These are phyloP conservation scores for Eupithecia dodoneata DNA, from an alignment of 2,888 invertebrate species.

Conservation along the genomic window DNA sequence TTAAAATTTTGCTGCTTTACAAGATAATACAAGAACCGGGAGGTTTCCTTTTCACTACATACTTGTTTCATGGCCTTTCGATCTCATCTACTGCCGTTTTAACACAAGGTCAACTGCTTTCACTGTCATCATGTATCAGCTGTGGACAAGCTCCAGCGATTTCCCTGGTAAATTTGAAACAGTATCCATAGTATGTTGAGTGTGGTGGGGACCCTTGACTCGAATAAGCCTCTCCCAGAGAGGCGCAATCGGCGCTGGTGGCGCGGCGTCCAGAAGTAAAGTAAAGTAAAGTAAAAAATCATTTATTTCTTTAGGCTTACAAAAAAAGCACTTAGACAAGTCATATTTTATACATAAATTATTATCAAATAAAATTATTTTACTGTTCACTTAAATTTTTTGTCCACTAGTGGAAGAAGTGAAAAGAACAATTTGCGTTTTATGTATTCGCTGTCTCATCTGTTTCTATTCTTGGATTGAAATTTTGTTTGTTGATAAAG, in stretches of 20 bases:
- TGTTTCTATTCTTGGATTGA: too few species aligned
- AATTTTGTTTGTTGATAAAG: too few species aligned
- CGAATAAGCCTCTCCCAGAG: neutral
- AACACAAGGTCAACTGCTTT: conserved; percentile 73
- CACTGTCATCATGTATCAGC: conserved; percentile 51
- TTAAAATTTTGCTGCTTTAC: neutral
- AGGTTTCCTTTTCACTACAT: conserved; percentile 25
- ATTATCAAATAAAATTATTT: too few species aligned
- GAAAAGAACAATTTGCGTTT: too few species aligned
- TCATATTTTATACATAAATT: too few species aligned
- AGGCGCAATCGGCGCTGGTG: neutral
- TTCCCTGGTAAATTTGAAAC: conserved; percentile 27
- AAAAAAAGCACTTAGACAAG: too few species aligned
- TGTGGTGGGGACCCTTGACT: neutral
- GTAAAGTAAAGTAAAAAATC: too few species aligned
- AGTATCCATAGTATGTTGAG: neutral
- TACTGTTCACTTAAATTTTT: too few species aligned
- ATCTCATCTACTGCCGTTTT: conserved; percentile 49
- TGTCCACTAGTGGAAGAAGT: too few species aligned
- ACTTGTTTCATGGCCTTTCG: conserved; percentile 40
- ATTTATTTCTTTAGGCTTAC: too few species aligned
- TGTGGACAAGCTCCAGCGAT: conserved; percentile 11
- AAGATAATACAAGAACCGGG: conserved; percentile 1
- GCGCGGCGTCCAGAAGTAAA: neutral
- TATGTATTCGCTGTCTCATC: too few species aligned